These are phyloP conservation scores for Tautogolabrus adspersus DNA, from an alignment of 2,113 vertebrate genomes.

Conservation along the genomic window DNA sequence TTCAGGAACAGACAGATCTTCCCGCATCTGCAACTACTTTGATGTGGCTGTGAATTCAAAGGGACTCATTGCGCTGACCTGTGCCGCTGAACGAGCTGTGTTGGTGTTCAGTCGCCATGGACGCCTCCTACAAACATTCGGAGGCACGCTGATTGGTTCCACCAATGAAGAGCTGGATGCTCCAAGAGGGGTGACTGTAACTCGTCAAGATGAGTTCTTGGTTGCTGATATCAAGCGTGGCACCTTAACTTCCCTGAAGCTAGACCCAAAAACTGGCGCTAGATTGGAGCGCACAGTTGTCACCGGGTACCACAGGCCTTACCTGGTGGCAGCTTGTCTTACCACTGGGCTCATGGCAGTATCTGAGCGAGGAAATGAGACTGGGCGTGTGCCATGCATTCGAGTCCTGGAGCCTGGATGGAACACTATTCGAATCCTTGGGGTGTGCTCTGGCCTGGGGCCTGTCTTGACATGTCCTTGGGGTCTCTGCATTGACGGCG, in stretches of 20 bases:
- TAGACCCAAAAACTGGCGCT: constrained; percentile 79
- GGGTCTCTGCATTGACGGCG: constrained; percentile 85
- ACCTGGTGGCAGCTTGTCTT: constrained; percentile 82
- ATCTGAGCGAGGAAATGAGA: constrained; percentile 84
- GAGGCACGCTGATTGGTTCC: constrained; percentile 72
- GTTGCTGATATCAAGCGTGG: constrained; percentile 86
- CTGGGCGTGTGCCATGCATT: constrained; percentile 84
- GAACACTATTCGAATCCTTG: constrained; percentile 83
- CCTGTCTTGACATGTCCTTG: constrained; percentile 84
- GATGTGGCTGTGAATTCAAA: constrained; percentile 86
- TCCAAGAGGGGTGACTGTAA: constrained; percentile 83
- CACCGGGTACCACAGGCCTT: constrained; percentile 84
- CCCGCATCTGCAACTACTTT: constrained; percentile 83
- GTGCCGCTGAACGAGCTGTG: constrained; percentile 80
- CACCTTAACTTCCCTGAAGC: constrained; percentile 78
- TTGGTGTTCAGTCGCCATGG: constrained; percentile 85
- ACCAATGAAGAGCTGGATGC: constrained; percentile 81
- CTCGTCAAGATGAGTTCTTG: constrained; percentile 81
- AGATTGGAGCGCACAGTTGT: constrained; percentile 80
- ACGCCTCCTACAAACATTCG: constrained; percentile 84
- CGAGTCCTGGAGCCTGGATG: constrained; percentile 84
- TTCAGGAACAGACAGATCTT: constrained; percentile 67
- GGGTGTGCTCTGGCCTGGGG: constrained; percentile 80
- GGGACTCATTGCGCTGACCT: constrained; percentile 85
- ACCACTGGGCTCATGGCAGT: constrained; percentile 82